Conservation (phyloP, 2,113 vertebrate genomes). For the Bungarus multicinctus region DNA sequence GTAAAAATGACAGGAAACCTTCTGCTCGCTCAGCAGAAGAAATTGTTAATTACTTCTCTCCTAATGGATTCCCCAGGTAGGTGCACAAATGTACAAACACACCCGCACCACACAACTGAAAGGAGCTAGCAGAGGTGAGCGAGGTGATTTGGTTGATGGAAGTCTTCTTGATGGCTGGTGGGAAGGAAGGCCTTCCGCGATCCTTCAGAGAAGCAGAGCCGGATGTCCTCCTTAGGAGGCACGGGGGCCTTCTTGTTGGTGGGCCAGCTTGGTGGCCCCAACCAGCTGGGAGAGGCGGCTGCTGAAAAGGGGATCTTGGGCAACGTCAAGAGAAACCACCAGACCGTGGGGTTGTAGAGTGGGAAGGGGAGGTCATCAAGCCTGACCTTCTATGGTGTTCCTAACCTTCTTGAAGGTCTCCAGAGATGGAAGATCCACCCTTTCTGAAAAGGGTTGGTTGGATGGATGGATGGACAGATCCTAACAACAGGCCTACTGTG, state of each 20-base stretch:
- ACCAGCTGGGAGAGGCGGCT: not conserved
- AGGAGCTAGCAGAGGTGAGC: not conserved
- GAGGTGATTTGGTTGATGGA: not conserved
- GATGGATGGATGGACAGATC: not conserved
- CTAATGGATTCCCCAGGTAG: constrained; percentile 14
- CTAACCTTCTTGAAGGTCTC: not conserved
- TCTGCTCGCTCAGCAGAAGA: not conserved
- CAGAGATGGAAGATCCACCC: not conserved
- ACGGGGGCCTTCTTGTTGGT: not conserved
- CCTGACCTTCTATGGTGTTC: not conserved
- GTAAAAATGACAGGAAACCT: not conserved
- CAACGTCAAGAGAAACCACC: not conserved
- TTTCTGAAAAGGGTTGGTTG: not conserved
- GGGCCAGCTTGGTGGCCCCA: no score
- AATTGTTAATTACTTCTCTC: constrained; percentile 33
- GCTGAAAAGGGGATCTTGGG: not conserved
- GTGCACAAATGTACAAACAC: not conserved
- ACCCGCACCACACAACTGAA: not conserved
- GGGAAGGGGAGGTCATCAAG: not conserved
- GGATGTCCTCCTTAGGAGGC: not conserved
- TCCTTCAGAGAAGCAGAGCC: not conserved
- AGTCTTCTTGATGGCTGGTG: not conserved
- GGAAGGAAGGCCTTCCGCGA: not conserved
- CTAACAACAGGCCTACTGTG: not conserved
- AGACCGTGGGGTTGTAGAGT: not conserved